phyloP scores from a whole-genome alignment of 1,140 invertebrate species.

The Conus betulinus region DNA sequence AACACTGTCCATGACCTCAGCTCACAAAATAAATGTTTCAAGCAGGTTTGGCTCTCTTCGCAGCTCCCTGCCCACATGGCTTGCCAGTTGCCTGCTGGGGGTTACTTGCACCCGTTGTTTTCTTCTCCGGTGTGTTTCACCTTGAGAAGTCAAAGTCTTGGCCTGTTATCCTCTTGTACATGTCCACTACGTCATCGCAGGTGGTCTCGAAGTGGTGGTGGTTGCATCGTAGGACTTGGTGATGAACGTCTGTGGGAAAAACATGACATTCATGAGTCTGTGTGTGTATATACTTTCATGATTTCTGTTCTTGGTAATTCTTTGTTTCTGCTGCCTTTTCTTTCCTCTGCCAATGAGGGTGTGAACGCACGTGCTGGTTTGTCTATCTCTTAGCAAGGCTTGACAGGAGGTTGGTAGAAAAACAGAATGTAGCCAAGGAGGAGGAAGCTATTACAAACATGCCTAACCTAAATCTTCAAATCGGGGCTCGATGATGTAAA shows the following conservation, averaged over 20 bases:
- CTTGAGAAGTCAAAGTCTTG: conserved; percentile 99
- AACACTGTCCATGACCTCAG: neutral
- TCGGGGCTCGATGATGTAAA: too few relatives aligned
- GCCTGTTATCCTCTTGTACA: conserved; percentile 96
- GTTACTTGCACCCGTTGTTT: neutral
- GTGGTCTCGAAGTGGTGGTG: conserved; percentile 99
- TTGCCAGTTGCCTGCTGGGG: neutral
- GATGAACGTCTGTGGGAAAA: conserved; percentile 83
- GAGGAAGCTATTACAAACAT: too few relatives aligned
- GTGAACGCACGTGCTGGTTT: too few relatives aligned
- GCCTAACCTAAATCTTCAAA: too few relatives aligned
- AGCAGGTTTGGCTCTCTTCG: neutral
- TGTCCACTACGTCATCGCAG: conserved; percentile 97
- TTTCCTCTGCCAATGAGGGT: too few relatives aligned
- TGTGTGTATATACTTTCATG: neutral
- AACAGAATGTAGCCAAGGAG: too few relatives aligned
- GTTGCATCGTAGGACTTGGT: conserved; percentile 98
- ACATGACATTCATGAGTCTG: conserved; percentile 10
- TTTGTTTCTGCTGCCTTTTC: too few relatives aligned
- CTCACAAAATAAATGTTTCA: neutral
- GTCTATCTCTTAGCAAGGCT: too few relatives aligned
- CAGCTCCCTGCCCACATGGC: neutral
- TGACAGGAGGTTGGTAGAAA: too few relatives aligned
- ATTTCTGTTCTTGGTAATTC: neutral
- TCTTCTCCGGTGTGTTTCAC: conserved; percentile 79